These are phyloP conservation scores for Rotaria sp. DNA, from an alignment of 2,888 invertebrate species.

Conservation along the genomic window DNA sequence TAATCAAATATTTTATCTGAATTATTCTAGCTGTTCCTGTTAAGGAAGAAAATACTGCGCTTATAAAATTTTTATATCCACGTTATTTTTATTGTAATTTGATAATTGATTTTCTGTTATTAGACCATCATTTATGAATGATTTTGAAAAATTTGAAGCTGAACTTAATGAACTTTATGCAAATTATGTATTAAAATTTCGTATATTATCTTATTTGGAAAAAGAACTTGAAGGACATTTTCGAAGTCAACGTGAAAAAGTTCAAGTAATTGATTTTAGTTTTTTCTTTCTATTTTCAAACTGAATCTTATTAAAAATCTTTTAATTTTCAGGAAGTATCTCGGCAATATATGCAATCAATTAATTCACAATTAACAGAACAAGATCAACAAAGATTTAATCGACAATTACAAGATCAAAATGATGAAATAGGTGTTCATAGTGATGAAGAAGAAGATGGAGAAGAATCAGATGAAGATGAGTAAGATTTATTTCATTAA, in stretches of 20 bases:
- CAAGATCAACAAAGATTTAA: conserved; percentile 20
- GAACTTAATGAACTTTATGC: conserved; percentile 77
- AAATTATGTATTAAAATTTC: conserved; percentile 76
- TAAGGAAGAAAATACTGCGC: too few relatives aligned
- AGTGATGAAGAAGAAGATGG: conserved; percentile 37
- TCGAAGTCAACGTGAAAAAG: conserved; percentile 69
- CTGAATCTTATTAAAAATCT: neutral
- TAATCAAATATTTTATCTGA: too few relatives aligned
- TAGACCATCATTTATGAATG: conserved; percentile 89
- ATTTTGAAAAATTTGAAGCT: conserved; percentile 77
- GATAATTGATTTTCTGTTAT: conserved; percentile 46
- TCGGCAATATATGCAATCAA: conserved; percentile 11
- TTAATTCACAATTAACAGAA: conserved; percentile 10
- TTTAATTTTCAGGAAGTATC: neutral
- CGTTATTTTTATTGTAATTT: too few relatives aligned
- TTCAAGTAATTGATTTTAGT: conserved; percentile 59
- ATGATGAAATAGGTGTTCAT: conserved; percentile 20
- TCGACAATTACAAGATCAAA: neutral
- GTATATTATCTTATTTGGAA: conserved; percentile 79
- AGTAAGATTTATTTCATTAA: conserved; percentile 20
- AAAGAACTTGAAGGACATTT: conserved; percentile 75
- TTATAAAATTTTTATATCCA: too few relatives aligned
- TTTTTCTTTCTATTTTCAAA: neutral
- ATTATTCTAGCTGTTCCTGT: too few relatives aligned
- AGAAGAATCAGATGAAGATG: conserved; percentile 33